Evolutionary conservation across 2,797 vertebrate genomes (phyloP), one percentile per base, ranked within the genome.

Genomic region (Malacoctenus gilli): DNA sequence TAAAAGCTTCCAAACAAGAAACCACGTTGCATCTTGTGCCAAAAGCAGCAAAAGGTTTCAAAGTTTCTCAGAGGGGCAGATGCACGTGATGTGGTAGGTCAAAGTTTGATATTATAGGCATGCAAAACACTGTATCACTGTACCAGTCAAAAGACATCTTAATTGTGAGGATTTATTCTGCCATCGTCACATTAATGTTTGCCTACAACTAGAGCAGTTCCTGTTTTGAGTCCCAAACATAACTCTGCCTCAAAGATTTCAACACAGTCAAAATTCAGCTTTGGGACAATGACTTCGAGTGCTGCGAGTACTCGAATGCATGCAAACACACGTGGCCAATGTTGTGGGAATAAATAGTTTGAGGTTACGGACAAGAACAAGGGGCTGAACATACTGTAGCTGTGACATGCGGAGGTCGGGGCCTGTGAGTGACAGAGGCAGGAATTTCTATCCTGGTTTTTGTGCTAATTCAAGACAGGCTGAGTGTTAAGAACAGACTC

Each of bases 371-470:
- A 21, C 7, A 11, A 21, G 19, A 34, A 66, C 39, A 46, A 8
- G 28, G n/a, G n/a, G n/a, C n/a, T n/a, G n/a, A 34, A 54, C 58
- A 30, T 7, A 15, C 20, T 38, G 11, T 16, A 36, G 36, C 30
- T 53, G 8, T 21, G 51, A 47, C 20, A 52, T 14, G 12, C 20
- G 58, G 41, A 22, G 31, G 16, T 11, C 19, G 12, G 61, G 61
- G 58, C 65, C 42, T 72, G 9, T 61, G 52, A 35, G 64, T 67
- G 55, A 74, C 18, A 46, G 41, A 46, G 28, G 34, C 35, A 11
- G 13, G 16, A 50, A 35, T 47, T 31, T 43, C 35, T 22, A 47
- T 20, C 42, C 34, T 37, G 36, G 32, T 32, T 37, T 50, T 11
- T 10, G n/a, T 40, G 30, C 44, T 25, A 34, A 37, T 57, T 62